These are phyloP conservation scores for Chromoteleia sp. DNA, from an alignment of 2,888 invertebrate genomes.

Conservation along the genomic window DNA sequence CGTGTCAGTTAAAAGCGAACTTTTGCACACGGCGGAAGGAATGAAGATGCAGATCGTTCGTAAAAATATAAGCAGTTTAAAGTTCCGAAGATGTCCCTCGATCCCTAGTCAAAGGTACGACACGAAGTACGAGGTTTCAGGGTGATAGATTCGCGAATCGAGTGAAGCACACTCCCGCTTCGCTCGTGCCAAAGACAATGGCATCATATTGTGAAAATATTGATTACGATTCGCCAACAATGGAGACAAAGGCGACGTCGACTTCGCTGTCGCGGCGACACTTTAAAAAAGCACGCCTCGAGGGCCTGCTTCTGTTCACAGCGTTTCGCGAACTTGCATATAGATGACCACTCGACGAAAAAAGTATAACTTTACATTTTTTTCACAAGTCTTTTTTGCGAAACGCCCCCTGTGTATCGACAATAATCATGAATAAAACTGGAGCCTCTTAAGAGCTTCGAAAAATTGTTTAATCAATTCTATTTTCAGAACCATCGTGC, in stretches of 20 bases:
- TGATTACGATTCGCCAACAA: constrained; percentile 84
- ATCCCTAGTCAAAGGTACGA: constrained; percentile 45
- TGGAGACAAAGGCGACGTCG: constrained; percentile 81
- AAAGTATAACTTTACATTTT: constrained; percentile 65
- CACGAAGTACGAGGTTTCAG: constrained; percentile 65
- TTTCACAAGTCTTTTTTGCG: constrained; percentile 45
- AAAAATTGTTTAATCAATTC: constrained; percentile 50
- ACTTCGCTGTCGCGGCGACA: constrained; percentile 78
- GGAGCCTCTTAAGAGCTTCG: constrained; percentile 20
- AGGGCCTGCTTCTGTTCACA: constrained; percentile 68
- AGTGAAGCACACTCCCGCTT: constrained; percentile 75
- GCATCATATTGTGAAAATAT: constrained; percentile 84
- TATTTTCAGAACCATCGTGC: constrained; percentile 36
- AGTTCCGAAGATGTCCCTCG: constrained; percentile 41
- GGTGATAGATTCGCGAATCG: constrained; percentile 64
- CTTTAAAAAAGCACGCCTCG: constrained; percentile 77
- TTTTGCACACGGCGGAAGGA: background rate
- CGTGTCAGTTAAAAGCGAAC: background rate
- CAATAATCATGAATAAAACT: constrained; percentile 40
- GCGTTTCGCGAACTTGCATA: constrained; percentile 63
- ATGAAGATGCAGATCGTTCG: constrained; percentile 30
- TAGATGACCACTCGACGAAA: constrained; percentile 58
- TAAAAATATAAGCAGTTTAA: constrained; percentile 34
- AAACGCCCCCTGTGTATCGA: constrained; percentile 38
- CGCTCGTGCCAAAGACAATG: constrained; percentile 83